Evolutionary conservation across 35 echinoderm and acorn worm species (phyloP), one percentile per base, ranked within the genome.

Genomic region (Patiria miniata): DNA sequence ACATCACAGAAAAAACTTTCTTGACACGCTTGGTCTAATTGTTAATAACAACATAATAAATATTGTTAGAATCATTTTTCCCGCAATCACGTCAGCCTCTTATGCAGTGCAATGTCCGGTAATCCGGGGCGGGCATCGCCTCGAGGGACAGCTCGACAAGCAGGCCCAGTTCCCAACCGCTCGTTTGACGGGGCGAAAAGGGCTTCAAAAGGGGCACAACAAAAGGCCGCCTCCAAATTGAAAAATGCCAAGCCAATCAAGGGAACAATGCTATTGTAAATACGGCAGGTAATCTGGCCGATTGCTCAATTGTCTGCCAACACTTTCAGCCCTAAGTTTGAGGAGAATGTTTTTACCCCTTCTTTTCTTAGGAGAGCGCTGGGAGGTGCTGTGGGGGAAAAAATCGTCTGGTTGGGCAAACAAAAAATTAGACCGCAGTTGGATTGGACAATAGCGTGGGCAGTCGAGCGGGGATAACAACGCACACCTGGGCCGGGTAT

Each of bases 201-300:
- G 65, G 29, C 65, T 73, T 73, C 21, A 12, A 7, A 26, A 36
- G 65, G 21, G 34, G 34, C 19, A 30, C 21, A 26, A 32, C 65
- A 73, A 73, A 60, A 73, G 34, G 65, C 65, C 26, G 65, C 65
- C 65, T 73, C 21, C 65, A 73, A 73, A 73, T 73, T 73, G 65
- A 73, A 73, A 73, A 28, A 73, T 73, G 26, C 65, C 65, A 23
- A 34, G 23, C 65, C 65, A 73, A 73, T 73, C 65, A 73, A 23
- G 34, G 65, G 23, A 73, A 73, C 65, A 73, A 73, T 73, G 34
- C 65, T 73, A 32, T 73, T 32, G 65, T 73, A 73, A 73, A 73
- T 73, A 73, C 65, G 65, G 19, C 26, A 30, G 65, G 65, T 73
- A 73, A 73, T 73, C 65, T 22, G 2, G 65, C 14, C 26, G 65